These are phyloP conservation scores for Nansenia antarctica DNA, from an alignment of 2,113 vertebrate genomes.

Conservation along the genomic window DNA sequence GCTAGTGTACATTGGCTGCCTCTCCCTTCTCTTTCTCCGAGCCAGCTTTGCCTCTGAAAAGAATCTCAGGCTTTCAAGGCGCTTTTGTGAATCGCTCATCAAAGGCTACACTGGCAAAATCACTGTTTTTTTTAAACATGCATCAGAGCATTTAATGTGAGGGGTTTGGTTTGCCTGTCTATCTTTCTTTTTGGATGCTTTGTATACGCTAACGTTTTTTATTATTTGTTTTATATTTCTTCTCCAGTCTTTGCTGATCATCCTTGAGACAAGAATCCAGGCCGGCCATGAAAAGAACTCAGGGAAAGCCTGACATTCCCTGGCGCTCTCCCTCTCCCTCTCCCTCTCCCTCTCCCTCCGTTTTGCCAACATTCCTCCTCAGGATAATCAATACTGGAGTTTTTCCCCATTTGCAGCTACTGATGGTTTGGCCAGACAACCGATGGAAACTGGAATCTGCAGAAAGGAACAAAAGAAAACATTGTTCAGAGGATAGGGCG, in stretches of 20 bases:
- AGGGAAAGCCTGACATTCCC: constrained; percentile 35
- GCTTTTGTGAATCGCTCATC: constrained; percentile 58
- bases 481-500: constrained; percentile 29
- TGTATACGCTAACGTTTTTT: not conserved
- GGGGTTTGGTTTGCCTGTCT: constrained; percentile 21
- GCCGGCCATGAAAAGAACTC: constrained; percentile 30
- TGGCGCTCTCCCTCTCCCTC: constrained; percentile 8
- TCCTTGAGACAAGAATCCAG: constrained; percentile 30
- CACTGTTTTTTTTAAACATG: constrained; percentile 26
- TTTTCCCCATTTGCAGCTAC: constrained; percentile 46
- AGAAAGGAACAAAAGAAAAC: constrained; percentile 40
- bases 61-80: constrained; percentile 58
- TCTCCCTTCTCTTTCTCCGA: constrained; percentile 3
- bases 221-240: not conserved
- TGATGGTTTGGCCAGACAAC: constrained; percentile 64
- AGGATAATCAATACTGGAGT: constrained; percentile 55
- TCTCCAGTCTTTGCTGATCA: constrained; percentile 15
- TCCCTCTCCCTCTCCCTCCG: constrained; percentile 12
- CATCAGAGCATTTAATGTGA: not conserved
- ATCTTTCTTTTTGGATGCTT: not conserved
- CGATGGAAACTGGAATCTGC: constrained; percentile 48
- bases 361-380: constrained; percentile 50
- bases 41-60: constrained; percentile 54
- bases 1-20: constrained; percentile 41
- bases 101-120: constrained; percentile 39